Evolutionary conservation across 2,797 vertebrate species (phyloP).

Genomic region (Florisuga fusca): DNA sequence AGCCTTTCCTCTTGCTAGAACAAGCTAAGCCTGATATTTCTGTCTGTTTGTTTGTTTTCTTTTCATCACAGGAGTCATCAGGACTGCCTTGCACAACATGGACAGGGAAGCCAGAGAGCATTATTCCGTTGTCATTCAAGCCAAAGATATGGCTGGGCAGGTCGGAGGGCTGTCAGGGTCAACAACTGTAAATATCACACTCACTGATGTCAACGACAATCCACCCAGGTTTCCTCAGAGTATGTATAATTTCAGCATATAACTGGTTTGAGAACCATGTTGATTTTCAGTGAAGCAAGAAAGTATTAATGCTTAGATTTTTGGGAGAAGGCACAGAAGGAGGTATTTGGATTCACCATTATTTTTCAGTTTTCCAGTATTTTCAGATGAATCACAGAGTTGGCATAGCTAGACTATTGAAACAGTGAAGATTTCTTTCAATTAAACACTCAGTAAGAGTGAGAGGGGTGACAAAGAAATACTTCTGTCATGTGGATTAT

Average conservation of each 20-base stretch:
- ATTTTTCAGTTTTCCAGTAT: neutral
- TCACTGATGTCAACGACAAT: slow-evolving; percentile 98
- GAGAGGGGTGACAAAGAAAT: neutral
- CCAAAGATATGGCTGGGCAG: slow-evolving; percentile 99
- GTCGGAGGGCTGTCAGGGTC: slow-evolving; percentile 96
- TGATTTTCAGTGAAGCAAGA: neutral
- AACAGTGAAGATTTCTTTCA: neutral
- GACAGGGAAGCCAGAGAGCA: slow-evolving; percentile 97
- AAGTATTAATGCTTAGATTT: neutral
- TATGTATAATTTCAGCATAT: slow-evolving; percentile 79
- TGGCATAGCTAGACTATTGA: neutral
- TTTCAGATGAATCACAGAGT: neutral
- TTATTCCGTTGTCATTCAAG: slow-evolving; percentile 97
- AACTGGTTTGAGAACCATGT: neutral
- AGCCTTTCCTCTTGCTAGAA: neutral
- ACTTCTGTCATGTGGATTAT: neutral
- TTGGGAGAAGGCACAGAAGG: neutral
- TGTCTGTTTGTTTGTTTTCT: slow-evolving; percentile 5
- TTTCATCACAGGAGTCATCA: slow-evolving; percentile 89
- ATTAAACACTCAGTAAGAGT: neutral
- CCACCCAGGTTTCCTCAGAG: slow-evolving; percentile 96
- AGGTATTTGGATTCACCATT: neutral
- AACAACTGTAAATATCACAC: slow-evolving; percentile 95
- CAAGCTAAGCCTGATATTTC: neutral
- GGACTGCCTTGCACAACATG: slow-evolving; percentile 97